Evolutionary conservation across 2,888 invertebrate species (phyloP).

Genomic region (Agapostemon virescens): DNA sequence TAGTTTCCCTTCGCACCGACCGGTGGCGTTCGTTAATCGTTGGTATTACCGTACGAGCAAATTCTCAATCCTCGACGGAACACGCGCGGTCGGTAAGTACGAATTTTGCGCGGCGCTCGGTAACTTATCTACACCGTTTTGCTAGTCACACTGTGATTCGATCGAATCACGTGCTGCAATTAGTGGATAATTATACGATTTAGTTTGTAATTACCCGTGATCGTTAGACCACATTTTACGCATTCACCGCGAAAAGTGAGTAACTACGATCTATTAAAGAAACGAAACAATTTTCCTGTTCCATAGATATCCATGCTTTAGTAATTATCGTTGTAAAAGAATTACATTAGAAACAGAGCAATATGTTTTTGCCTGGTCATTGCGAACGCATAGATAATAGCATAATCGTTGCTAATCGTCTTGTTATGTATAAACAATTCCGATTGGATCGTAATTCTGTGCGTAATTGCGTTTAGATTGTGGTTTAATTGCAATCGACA

Average conservation of each 20-base stretch:
- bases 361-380: background rate
- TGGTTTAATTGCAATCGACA: background rate
- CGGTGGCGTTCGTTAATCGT: constrained; percentile 58
- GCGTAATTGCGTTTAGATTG: background rate
- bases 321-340: too few relatives aligned
- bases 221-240: background rate
- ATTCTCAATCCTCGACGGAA: background rate
- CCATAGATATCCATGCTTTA: too few relatives aligned
- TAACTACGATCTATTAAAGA: too few relatives aligned
- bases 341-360: too few relatives aligned
- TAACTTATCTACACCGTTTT: background rate
- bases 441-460: background rate
- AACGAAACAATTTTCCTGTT: too few relatives aligned
- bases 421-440: background rate
- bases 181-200: background rate
- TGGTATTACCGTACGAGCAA: constrained; percentile 13
- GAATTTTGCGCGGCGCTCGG: too few relatives aligned
- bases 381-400: background rate
- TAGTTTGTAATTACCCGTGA: background rate
- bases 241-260: too few relatives aligned
- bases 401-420: background rate
- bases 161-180: too few relatives aligned
- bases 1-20: constrained; percentile 44
- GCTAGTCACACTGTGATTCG: background rate
- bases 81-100: background rate